phyloP scores from a whole-genome alignment of 2,797 vertebrate genomes.

The Masticophis lateralis region DNA sequence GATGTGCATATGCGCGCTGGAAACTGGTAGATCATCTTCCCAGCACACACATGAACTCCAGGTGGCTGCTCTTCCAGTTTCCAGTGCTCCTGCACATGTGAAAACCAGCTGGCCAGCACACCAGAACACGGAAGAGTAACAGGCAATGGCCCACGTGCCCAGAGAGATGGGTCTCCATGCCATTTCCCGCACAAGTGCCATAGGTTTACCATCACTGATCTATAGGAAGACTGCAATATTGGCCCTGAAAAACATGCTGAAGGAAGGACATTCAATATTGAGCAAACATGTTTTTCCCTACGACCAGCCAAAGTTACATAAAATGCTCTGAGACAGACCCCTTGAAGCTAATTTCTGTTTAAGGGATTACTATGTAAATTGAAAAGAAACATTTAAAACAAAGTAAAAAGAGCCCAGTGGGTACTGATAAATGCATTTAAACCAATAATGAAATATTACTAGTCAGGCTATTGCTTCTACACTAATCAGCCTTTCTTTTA shows the following conservation, averaged over 20 bases:
- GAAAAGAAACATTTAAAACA: not conserved
- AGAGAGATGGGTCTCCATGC: too few relatives aligned
- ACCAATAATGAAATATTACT: not conserved
- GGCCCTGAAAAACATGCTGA: not conserved
- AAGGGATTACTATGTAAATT: not conserved
- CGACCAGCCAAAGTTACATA: not conserved
- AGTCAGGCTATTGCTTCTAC: not conserved
- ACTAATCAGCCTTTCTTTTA: not conserved
- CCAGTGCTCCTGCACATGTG: too few relatives aligned
- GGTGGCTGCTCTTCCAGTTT: too few relatives aligned
- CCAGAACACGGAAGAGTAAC: too few relatives aligned
- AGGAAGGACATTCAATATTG: not conserved
- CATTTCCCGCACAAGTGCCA: too few relatives aligned
- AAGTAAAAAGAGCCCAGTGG: not conserved
- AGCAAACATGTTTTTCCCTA: not conserved
- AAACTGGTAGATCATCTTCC: too few relatives aligned
- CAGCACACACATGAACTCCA: too few relatives aligned
- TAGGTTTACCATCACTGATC: too few relatives aligned
- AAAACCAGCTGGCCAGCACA: too few relatives aligned
- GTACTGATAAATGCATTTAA: not conserved
- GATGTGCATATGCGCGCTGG: too few relatives aligned
- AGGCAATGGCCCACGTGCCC: too few relatives aligned
- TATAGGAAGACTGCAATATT: not conserved
- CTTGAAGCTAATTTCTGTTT: not conserved
- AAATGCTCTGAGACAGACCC: not conserved